Evolutionary conservation across 1,140 invertebrate species (phyloP), one percentile per base, ranked within the genome.

Genomic region (Episyrphus balteatus): DNA sequence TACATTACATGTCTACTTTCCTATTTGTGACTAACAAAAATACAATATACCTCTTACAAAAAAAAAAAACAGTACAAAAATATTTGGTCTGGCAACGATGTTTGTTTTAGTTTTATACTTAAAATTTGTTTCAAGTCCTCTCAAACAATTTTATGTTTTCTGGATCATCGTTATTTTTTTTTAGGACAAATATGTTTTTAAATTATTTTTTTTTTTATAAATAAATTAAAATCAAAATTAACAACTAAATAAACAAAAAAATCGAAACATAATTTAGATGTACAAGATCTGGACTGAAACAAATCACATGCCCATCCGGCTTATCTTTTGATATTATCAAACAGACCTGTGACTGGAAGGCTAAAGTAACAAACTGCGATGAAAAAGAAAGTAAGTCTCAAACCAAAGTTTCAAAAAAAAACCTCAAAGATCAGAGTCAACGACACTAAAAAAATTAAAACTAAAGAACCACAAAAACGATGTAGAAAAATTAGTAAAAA

Each of bases 311-410:
- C 73, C 88, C 88, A 66, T 87, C 86, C 70, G 88, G 89, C 76
- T 80, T 94, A 78, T 85, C 87, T 76, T 94, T 94, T 81, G 91
- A 94, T 81, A 83, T 94, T 75, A 84, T 90, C 78, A 90, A 92
- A 80, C 91, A 94, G 78, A 93, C 89, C 73, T 93, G 91, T 77
- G 89, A 93, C 79, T 93, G 90, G 88, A 92, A 92, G 79, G 86
- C 83, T 77, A 92, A 92, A 82, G 89, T 92, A 77, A 86, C 78
- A 78, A 92, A 89, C 83, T 93, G 89, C 83, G 86, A 92, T 79
- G 86, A 84, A 77, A 81, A 91, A 70, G 88, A 91, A 83, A 91
- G 89, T 92, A 89, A 92, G 88, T 88, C 76, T 73, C 71, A 71
- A 49, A 41, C 41, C 42, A 50, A 46, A 51, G 31, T 17, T 37